Evolutionary conservation across 2,888 invertebrate species (phyloP).

Genomic region (Muscina levida): DNA sequence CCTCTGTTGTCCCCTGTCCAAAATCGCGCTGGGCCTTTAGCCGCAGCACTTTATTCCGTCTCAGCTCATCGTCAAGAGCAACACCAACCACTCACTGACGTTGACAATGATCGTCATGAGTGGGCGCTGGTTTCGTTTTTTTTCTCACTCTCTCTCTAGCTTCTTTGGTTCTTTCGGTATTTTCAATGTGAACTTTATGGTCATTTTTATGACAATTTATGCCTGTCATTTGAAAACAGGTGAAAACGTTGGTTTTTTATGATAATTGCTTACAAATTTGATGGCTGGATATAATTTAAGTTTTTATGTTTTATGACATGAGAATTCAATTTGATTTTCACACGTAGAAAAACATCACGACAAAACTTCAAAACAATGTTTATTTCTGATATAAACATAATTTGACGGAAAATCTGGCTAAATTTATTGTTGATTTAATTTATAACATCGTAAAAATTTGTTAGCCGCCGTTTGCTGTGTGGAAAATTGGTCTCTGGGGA

Average conservation of each 20-base stretch:
- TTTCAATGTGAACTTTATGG: slow-evolving; percentile 28
- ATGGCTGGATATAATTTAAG: slow-evolving; percentile 25
- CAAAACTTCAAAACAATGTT: not conserved
- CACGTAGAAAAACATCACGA: not conserved
- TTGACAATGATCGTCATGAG: not conserved
- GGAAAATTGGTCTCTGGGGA: slow-evolving; percentile 8
- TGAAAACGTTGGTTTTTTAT: slow-evolving; percentile 56
- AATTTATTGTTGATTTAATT: not conserved
- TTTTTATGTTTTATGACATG: slow-evolving; percentile 42
- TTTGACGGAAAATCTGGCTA: not conserved
- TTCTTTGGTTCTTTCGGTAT: not conserved
- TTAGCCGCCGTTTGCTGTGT: too few species aligned
- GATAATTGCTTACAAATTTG: slow-evolving; percentile 52
- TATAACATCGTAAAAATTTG: slow-evolving; percentile 24
- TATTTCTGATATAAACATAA: slow-evolving; percentile 11
- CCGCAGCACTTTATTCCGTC: not conserved
- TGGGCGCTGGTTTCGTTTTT: not conserved
- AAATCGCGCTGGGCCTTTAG: slow-evolving; percentile 31
- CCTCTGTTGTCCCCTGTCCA: not conserved
- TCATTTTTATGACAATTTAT: slow-evolving; percentile 59
- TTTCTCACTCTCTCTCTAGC: not conserved
- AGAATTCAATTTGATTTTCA: slow-evolving; percentile 33
- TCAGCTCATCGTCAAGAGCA: not conserved
- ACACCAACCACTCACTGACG: not conserved
- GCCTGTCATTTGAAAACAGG: slow-evolving; percentile 51